Evolutionary conservation across 2,797 vertebrate species (phyloP), one percentile per base, ranked within the genome.

Genomic region (Siniperca undulata): DNA sequence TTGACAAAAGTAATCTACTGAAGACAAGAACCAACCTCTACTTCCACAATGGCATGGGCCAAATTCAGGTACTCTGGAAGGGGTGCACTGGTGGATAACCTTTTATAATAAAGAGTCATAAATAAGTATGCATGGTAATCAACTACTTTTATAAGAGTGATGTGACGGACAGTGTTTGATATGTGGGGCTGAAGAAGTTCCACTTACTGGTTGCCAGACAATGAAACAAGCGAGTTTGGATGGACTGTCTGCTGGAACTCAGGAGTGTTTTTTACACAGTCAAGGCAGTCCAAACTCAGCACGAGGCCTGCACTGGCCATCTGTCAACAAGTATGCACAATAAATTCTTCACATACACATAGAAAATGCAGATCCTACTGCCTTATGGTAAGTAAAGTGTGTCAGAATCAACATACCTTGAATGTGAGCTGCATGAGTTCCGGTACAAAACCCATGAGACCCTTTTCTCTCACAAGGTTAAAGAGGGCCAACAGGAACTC

Each of bases 401-500:
- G 12, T 6, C 44, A 3, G 14, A 44, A 58, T 71, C 6, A 13
- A 36, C 22, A 75, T 96, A 98, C 98, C 98, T 98, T 97, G 82
- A 87, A 93, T 61, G 95, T 96, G 71, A 95, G 94, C 84, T 94
- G 93, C 78, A 97, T 90, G 88, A 99, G 94, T 13, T 94, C 74
- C 81, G 97, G 95, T 12, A 97, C 84, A 60, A 91, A 89, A 2
- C 88, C 87, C 59, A 81, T 85, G 75, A 96, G 86, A 64, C 95
- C 92, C 85, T 95, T 94, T 83, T 95, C 94, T 84, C 95, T 95
- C 89, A 98, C 96, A 11, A 85, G 75, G 70, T 97, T 95, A 91
- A 97, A 98, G 81, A 98, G 92, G 50, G 95, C 95, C 65, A 97
- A 91, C 56, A 99, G 74, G 83, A 97, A 94, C 77, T 96, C 95